Evolutionary conservation across 1,140 invertebrate genomes (phyloP).

Genomic region (Orussus abietinus): DNA sequence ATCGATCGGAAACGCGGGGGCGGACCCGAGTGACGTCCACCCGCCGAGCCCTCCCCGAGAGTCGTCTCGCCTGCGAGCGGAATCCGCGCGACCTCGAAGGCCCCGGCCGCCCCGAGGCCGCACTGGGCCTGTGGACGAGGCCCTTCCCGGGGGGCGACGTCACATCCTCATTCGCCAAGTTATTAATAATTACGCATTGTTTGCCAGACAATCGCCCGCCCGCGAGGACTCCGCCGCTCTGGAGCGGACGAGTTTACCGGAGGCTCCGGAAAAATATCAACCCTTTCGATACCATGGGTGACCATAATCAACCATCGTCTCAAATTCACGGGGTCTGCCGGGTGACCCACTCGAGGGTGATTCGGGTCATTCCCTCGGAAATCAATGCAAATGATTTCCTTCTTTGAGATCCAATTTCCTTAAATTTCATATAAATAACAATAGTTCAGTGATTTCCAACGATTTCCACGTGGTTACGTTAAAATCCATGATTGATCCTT

Average conservation of each 20-base stretch:
- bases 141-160: constrained; percentile 20
- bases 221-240: constrained; percentile 18
- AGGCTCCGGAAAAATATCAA: not conserved
- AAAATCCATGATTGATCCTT: no score
- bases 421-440: no score
- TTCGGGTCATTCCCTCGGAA: no score
- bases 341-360: no score
- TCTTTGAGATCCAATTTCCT: no score
- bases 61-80: not conserved
- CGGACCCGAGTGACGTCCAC: constrained; percentile 11
- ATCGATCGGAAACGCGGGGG: constrained; percentile 8
- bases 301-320: no score
- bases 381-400: no score
- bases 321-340: no score
- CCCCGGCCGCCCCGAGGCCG: not conserved
- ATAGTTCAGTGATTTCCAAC: no score
- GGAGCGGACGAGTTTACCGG: not conserved
- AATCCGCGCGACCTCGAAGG: constrained; percentile 3
- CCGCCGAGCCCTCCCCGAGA: constrained; percentile 5
- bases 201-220: constrained; percentile 22
- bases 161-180: constrained; percentile 36
- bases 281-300: no score
- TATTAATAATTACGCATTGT: constrained; percentile 34
- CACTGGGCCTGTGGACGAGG: constrained; percentile 7
- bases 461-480: no score